Evolutionary conservation across 2,113 vertebrate species (phyloP), one percentile per base, ranked within the genome.

Genomic region (Forbesichthys papilliferus): DNA sequence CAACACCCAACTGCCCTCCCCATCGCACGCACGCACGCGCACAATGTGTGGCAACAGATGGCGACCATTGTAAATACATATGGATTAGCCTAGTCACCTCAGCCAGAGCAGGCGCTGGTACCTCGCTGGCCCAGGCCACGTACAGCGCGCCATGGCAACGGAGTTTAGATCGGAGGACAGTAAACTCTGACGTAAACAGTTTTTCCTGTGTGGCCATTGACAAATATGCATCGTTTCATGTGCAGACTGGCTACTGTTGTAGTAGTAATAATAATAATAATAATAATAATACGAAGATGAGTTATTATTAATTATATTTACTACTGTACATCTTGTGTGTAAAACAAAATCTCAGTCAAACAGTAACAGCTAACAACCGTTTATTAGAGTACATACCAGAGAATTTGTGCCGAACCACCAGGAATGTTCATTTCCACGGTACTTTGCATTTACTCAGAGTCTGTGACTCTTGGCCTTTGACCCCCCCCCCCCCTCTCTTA

Each of bases 21-120:
- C 81, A 79, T 3, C 56, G 63, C 70, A 74, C 53, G 48, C 69
- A 69, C 66, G 61, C 62, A 59, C 59, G 58, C 5, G 16, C 64
- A 4, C 14, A 74, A 62, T 69, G 78, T 11, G n/a, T n/a, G 80
- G 72, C 78, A 82, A 83, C 86, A 89, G 88, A 89, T 89, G 89
- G 89, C 75, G 75, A 10, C 68, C 85, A 87, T 86, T 91, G 85
- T 71, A 79, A 83, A 81, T 82, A 86, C 88, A 88, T 80, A 84
- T 80, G 77, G 84, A 89, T 88, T 88, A 89, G 73, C 70, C 74
- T 79, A 47, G 71, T 82, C 81, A 82, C 78, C 76, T 73, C 66
- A 48, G 66, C 18, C 52, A 73, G 81, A 68, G 76, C 69, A 14
- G 70, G 49, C 69, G 48, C 72, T 27, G 69, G 67, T 80, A 62